Percentiles rank a stretch among this genome's conserved stretches.
Evolutionary conservation across 2,113 vertebrate genomes (phyloP).

Genomic region (Ciconia boyciana): DNA sequence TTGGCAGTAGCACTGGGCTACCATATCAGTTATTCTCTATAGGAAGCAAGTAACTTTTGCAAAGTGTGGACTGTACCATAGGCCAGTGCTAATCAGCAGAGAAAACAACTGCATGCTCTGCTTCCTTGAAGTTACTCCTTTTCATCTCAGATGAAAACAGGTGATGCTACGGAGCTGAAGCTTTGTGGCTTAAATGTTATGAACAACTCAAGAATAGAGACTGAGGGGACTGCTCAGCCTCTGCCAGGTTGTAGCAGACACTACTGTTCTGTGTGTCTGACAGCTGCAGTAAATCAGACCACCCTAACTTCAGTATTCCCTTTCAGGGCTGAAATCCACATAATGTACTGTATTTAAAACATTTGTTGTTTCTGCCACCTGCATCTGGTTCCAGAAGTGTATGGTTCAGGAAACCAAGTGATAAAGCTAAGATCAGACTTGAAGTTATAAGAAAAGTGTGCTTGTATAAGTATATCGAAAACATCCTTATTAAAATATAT

Average conservation of each 20-base stretch:
- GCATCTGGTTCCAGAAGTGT: not conserved
- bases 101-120: rapidly evolving
- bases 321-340: not conserved
- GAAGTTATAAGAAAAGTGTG: not conserved
- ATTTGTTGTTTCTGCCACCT: not conserved
- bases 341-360: not conserved
- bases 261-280: not conserved
- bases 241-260: not conserved
- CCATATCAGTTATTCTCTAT: rapidly evolving
- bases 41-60: not conserved
- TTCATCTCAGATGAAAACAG: not conserved
- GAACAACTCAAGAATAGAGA: not conserved
- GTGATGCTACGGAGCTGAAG: not conserved
- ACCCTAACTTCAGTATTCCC: not conserved
- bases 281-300: not conserved
- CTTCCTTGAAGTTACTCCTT: not conserved
- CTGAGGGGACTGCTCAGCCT: not conserved
- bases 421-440: not conserved
- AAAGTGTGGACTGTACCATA: not conserved
- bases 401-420: not conserved
- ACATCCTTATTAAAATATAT: not conserved
- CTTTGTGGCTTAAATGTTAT: not conserved
- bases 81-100: not conserved
- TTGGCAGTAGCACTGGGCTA: not conserved
- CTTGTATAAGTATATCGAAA: not conserved